Base-by-base conservation (phyloP, 2,797 vertebrate species). In the Chrosomus eos region DNA sequence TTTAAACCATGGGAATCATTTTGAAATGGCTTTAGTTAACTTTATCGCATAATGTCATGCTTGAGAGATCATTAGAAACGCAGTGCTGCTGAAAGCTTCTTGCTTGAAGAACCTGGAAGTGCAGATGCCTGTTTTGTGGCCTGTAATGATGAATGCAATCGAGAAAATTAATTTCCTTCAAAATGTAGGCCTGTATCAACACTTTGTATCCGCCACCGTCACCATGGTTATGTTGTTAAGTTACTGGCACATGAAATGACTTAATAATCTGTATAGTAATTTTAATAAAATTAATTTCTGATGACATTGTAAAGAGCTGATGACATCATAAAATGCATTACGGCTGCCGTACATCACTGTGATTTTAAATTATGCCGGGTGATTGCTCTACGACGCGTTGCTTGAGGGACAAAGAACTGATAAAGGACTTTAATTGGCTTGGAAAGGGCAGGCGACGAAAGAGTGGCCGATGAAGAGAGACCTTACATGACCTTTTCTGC, bases 241-340 rank as follows among this genome's bases (percentile, higher is more conserved):
- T 93, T 94, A 88, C 92, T 96, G 96, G 94, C 94, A 96, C 96
- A 96, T 96, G 93, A 96, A 96, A 96, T 89, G 92, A 92, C 93
- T 93, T 95, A 95, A 93, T 96, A 95, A 96, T 95, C 90, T 89
- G 91, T 93, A 95, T 94, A 94, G 95, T 95, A 90, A 94, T 95
- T 97, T 97, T 97, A 97, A 98, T 97, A 97, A 96, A 98, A 98
- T 98, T 96, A 97, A 98, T 97, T 97, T 96, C 95, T 88, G 86
- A 95, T 94, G 94, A 95, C 95, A 94, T 95, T 95, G 95, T 98
- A 95, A 96, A 95, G 93, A 94, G 93, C 95, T 95, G 97, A 97
- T 96, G 95, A 95, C 95, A 95, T 96, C 96, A 95, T 98, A 97
- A 97, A 97, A 48, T 82, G 92, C 89, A 85, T 96, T 94, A 95